phyloP scores from a whole-genome alignment of 2,113 vertebrate species.

The Mugil cephalus region DNA sequence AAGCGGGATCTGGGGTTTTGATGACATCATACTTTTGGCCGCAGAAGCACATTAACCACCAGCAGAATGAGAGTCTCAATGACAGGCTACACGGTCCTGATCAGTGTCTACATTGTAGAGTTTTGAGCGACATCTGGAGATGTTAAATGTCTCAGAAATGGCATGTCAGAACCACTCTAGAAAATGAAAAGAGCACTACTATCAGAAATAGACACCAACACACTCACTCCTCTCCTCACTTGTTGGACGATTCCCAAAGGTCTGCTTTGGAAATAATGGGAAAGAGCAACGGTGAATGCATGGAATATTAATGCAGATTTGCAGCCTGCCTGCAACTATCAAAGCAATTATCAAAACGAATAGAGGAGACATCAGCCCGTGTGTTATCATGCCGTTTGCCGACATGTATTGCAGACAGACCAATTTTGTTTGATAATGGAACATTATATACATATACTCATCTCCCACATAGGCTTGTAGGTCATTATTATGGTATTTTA shows the following conservation, averaged over 20 bases:
- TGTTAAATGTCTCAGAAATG: constrained; percentile 65
- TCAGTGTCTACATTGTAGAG: constrained; percentile 43
- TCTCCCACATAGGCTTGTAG: constrained; percentile 1
- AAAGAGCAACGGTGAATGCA: constrained; percentile 56
- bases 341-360: constrained; percentile 28
- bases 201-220: constrained; percentile 61
- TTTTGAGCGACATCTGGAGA: constrained; percentile 54
- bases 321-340: constrained; percentile 39
- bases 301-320: constrained; percentile 69
- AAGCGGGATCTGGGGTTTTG: constrained; percentile 58
- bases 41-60: constrained; percentile 53
- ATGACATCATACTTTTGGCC: constrained; percentile 58
- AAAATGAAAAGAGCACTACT: constrained; percentile 56
- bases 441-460: constrained; percentile 31
- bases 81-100: constrained; percentile 41
- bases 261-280: constrained; percentile 68
- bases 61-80: constrained; percentile 32
- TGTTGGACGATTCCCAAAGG: constrained; percentile 62
- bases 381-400: constrained; percentile 50
- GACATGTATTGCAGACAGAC: constrained; percentile 45
- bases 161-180: constrained; percentile 61
- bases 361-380: constrained; percentile 30
- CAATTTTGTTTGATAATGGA: constrained; percentile 49
- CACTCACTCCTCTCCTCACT: constrained; percentile 41
- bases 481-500: too few species aligned